These are phyloP conservation scores for Epirrhoe tristata DNA, from an alignment of 2,888 invertebrate species.

Conservation along the genomic window DNA sequence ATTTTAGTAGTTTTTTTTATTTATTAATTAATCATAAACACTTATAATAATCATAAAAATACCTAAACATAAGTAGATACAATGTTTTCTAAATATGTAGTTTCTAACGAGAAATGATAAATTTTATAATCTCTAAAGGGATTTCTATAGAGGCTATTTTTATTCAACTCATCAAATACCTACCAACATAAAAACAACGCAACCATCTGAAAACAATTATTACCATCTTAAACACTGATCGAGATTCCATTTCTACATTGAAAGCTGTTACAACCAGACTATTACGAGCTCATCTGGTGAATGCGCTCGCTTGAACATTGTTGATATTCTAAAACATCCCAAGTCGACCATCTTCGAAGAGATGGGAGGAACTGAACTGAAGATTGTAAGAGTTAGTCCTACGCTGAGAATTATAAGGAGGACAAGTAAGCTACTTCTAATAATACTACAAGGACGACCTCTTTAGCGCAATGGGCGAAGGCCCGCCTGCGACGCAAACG, in stretches of 20 bases:
- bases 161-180: constrained; percentile 3
- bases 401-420: not conserved
- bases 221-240: constrained; percentile 60
- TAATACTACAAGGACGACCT: too few relatives aligned
- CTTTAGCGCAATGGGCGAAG: too few relatives aligned
- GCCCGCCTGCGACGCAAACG: too few relatives aligned
- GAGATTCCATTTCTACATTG: constrained; percentile 60
- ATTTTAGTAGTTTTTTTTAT: too few relatives aligned
- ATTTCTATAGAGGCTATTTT: not conserved
- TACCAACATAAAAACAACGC: constrained; percentile 10
- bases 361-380: not conserved
- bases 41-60: too few relatives aligned
- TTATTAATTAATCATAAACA: too few relatives aligned
- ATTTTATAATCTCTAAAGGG: too few relatives aligned
- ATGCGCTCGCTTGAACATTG: constrained; percentile 75
- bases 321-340: constrained; percentile 74
- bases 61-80: too few relatives aligned
- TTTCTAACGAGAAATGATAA: too few relatives aligned
- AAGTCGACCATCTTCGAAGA: not conserved
- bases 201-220: constrained; percentile 31
- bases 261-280: constrained; percentile 58
- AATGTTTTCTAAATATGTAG: too few relatives aligned
- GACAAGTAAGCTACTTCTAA: too few relatives aligned
- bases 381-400: not conserved
- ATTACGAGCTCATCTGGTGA: constrained; percentile 77